Base-by-base conservation (phyloP, 1,140 invertebrate genomes). In the Drosophila subobscura region DNA sequence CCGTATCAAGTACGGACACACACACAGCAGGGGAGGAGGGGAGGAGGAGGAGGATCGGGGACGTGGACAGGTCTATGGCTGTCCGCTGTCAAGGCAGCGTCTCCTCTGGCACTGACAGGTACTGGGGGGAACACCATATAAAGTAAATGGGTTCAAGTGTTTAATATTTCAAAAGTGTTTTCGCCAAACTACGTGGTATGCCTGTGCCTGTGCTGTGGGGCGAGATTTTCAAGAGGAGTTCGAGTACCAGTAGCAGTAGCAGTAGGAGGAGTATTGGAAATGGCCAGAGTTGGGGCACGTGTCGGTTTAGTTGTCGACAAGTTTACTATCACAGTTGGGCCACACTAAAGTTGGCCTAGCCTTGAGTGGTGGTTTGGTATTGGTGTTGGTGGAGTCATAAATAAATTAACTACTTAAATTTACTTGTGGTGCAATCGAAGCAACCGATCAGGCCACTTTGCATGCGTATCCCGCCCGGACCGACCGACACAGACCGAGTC, bases 121-220 rank as follows among this genome's bases (percentile, higher is more conserved):
- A 60, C 72, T 73, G 66, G 58, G 33, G 33, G 16, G 16, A 20
- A 10, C 10, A 37, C 42, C 77, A 61, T 64, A 71, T 58, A 49
- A 56, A 77, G 66, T 85, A 60, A 85, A 77, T 77, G 65, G 73
- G 77, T 86, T 85, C 77, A 83, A 81, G 79, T 83, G 63, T 73
- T 77, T 77, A 59, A 79, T 77, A 79, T 63, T 81, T 81, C 60
- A 84, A 85, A 84, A 85, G 80, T 80, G 72, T 79, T 76, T 70
- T 70, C 63, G 50, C 63, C 45, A 59, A 64, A 75, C 53, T 75
- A 74, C 71, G 71, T 74, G 71, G 59, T 74, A 42, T 66, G 23
- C 29, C 29, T 33, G 25, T 27, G 25, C 25, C 25, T 27, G 25
- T 27, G 65, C 45, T 65, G 61, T 67, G 49, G 61, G 52, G 63